Evolutionary conservation across 2,797 vertebrate genomes (phyloP).

Genomic region (Potorous gilbertii): DNA sequence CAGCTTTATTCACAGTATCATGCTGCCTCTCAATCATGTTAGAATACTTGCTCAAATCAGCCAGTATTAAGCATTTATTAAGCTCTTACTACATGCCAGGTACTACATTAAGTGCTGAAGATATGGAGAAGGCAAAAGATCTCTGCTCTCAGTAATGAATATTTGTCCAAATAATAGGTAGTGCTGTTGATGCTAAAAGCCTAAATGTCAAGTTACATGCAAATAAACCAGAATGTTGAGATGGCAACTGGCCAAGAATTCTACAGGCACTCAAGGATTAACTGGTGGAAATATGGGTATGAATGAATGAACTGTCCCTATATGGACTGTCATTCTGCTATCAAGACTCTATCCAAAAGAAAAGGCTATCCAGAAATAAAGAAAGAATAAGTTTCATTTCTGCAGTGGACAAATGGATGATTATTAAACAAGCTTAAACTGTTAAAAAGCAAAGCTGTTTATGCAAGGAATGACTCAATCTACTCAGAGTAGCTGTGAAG

Average conservation of each 20-base stretch:
- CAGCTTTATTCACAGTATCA: neutral
- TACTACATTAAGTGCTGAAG: neutral
- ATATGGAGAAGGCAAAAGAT: neutral
- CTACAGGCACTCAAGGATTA: neutral
- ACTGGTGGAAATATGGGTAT: neutral
- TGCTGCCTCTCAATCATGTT: neutral
- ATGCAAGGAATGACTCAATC: neutral
- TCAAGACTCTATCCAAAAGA: neutral
- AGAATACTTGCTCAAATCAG: neutral
- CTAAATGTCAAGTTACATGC: neutral
- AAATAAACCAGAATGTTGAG: neutral
- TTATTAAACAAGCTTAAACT: neutral
- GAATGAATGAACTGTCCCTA: neutral
- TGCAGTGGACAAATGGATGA: neutral
- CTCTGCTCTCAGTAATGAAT: neutral
- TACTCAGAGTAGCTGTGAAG: neutral
- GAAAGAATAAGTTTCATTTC: neutral
- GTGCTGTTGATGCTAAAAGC: neutral
- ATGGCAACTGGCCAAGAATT: neutral
- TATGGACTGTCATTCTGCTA: neutral
- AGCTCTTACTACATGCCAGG: neutral
- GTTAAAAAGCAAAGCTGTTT: neutral
- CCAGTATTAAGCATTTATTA: neutral
- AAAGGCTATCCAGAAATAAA: neutral
- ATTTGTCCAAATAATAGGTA: neutral